A percentile compares a stretch with the other conserved stretches of the same genome.
Conservation (phyloP, 2,888 invertebrate species). For the Gymnosoma rotundatum region DNA sequence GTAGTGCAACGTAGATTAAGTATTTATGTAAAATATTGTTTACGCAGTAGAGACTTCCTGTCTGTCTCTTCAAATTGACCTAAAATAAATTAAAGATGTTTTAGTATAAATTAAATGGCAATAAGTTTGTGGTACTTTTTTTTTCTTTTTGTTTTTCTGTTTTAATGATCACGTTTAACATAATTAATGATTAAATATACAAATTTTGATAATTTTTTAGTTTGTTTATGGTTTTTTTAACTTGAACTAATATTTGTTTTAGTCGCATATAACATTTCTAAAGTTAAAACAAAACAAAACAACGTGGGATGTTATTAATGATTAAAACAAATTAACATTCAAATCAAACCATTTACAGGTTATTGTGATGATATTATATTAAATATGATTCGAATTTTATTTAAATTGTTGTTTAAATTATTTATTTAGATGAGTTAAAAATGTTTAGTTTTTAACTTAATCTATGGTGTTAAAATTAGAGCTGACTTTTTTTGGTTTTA, state of each 20-base stretch:
- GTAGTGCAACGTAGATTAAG: too few species aligned
- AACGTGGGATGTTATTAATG: conserved; percentile 57
- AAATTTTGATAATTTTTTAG: conserved; percentile 44
- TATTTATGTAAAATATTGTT: background rate
- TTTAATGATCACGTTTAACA: conserved; percentile 58
- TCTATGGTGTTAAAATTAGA: conserved; percentile 36
- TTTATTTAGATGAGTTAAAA: conserved; percentile 45
- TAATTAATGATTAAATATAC: conserved; percentile 62
- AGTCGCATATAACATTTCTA: conserved; percentile 2
- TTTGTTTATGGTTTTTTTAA: conserved; percentile 21
- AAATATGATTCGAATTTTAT: conserved; percentile 34
- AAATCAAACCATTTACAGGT: conserved; percentile 29
- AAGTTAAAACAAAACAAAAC: conserved; percentile 38
- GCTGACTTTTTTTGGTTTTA: background rate
- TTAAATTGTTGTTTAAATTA: conserved; percentile 25
- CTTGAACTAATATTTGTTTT: conserved; percentile 18
- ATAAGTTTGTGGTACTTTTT: background rate
- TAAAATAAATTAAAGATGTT: conserved; percentile 51
- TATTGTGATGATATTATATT: background rate
- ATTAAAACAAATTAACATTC: conserved; percentile 57
- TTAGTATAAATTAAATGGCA: conserved; percentile 27
- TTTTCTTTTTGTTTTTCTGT: background rate
- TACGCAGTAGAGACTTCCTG: too few species aligned
- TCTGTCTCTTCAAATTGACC: conserved; percentile 29
- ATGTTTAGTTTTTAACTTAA: conserved; percentile 8